These are phyloP conservation scores for Netelia inedita DNA, from an alignment of 2,888 invertebrate species.

Conservation along the genomic window DNA sequence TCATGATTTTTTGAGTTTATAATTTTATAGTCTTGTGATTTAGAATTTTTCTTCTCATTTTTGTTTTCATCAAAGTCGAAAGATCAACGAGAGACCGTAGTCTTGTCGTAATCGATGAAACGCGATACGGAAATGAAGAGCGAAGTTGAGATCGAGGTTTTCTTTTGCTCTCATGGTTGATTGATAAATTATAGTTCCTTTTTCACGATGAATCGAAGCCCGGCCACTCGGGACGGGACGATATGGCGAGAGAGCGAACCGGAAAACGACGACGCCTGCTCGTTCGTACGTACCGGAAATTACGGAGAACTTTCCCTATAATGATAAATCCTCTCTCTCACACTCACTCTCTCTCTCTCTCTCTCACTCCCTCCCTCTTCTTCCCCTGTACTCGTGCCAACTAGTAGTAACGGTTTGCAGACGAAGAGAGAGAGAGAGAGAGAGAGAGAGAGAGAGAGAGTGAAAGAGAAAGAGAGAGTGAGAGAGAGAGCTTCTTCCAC, in stretches of 20 bases:
- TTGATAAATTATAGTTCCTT: not conserved
- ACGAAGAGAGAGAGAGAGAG: constrained; percentile 8
- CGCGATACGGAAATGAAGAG: not conserved
- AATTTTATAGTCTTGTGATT: no score
- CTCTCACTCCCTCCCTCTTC: constrained; percentile 30
- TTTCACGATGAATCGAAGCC: constrained; percentile 7
- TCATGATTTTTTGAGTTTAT: not conserved
- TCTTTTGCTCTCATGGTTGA: not conserved
- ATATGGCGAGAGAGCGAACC: constrained; percentile 46
- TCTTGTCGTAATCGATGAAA: no score
- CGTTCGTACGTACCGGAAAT: constrained; percentile 79
- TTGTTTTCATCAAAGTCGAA: no score
- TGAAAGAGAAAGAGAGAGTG: not conserved
- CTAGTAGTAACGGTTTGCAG: not conserved
- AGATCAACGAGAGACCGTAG: not conserved
- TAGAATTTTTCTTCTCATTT: no score
- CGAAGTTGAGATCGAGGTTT: not conserved
- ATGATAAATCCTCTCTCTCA: constrained; percentile 61
- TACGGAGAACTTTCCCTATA: constrained; percentile 72
- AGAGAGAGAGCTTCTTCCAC: constrained; percentile 40
- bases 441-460: constrained; percentile 5
- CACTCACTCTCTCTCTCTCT: constrained; percentile 11
- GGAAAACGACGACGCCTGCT: constrained; percentile 63
- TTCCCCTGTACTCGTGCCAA: not conserved
- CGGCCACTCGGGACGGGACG: not conserved